Evolutionary conservation across 2,888 invertebrate species (phyloP).

Genomic region (Hymenopus coronatus): DNA sequence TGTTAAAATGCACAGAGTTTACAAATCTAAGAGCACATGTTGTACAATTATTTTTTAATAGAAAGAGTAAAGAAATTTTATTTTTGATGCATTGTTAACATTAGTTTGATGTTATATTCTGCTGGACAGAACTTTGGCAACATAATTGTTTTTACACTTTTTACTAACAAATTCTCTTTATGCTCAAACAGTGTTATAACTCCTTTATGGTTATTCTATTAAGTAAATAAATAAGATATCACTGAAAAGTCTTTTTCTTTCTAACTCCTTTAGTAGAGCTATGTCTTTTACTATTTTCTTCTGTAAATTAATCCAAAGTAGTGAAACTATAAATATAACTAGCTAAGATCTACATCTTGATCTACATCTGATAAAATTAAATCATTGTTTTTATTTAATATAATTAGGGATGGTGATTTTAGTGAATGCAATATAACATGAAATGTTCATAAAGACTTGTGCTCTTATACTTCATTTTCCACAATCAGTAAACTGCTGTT

Average conservation of each 20-base stretch:
- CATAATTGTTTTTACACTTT: not conserved
- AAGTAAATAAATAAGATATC: not conserved
- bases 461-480: no score
- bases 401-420: no score
- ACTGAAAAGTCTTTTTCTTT: not conserved
- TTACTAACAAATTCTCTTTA: not conserved
- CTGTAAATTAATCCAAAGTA: no score
- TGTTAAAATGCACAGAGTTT: not conserved
- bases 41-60: not conserved
- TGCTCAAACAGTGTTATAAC: not conserved
- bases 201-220: not conserved
- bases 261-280: not conserved
- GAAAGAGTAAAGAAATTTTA: not conserved
- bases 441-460: no score
- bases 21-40: not conserved
- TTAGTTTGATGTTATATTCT: not conserved
- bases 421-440: no score
- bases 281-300: no score
- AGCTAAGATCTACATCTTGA: no score
- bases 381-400: no score
- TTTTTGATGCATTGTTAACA: not conserved
- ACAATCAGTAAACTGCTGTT: no score
- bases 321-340: no score
- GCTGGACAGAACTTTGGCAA: not conserved
- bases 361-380: no score